Evolutionary conservation across 35 echinoderm and acorn worm genomes (phyloP), one percentile per base, ranked within the genome.

Genomic region (Heliocidaris erythrogramma): DNA sequence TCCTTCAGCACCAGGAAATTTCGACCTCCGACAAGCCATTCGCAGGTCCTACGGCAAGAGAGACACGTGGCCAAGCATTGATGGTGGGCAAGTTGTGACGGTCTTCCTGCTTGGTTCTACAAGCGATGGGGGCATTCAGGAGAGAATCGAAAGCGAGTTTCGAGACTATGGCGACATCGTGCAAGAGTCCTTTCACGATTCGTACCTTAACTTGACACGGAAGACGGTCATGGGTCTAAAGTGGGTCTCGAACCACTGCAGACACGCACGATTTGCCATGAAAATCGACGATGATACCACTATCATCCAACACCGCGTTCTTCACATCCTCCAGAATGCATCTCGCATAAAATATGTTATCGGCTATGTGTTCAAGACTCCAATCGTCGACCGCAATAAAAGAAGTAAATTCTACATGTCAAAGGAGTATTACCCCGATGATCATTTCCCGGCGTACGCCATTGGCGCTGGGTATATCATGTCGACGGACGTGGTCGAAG

Each of bases 221-320:
- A 96, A 96, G 86, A 94, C 93, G 27, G 86, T 96, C 7, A 96
- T 96, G 96, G 88, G 93, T 31, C 48, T 96, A 24, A 96, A 96
- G 93, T 96, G 96, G 96, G 96, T 86, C 12, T 91, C 50, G 2
- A 94, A 61, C 65, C 94, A 94, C 71, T 96, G 96, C 48, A 94
- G 86, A 2, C 94, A 94, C 27, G 94, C 93, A 7, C 65, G 35
- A 49, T 96, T 94, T 92, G 90, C 93, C 35, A 60, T 96, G 21
- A 96, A 96, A 89, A 94, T 96, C 29, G 96, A 96, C 49, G 96
- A 96, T 85, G 96, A 96, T 60, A 49, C 93, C 21, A 86, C 78
- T 17, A 32, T 97, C 10, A 95, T 95, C 86, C 61, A 89, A 35
- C 90, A 71, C 27, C 85, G 91, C 48, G 92, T 97, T 35, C 31